Percentiles rank a stretch among this genome's conserved stretches.
Evolutionary conservation across 2,888 invertebrate genomes (phyloP).

Genomic region (Hofmannophila pseudospretella): DNA sequence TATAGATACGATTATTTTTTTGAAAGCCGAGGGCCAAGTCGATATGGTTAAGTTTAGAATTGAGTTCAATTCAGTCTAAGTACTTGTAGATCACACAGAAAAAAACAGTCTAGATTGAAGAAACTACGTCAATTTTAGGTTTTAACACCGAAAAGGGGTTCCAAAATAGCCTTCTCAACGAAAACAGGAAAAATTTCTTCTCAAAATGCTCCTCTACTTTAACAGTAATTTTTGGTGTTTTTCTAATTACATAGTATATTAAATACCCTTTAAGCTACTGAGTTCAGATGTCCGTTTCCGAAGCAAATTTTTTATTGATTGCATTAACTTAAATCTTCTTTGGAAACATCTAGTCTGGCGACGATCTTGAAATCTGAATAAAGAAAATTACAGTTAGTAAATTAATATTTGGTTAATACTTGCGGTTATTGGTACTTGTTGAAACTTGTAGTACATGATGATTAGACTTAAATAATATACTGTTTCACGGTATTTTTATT

Average conservation of each 20-base stretch:
- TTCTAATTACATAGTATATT: slow-evolving; percentile 17
- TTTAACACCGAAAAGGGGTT: slow-evolving; percentile 36
- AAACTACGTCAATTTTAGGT: slow-evolving; percentile 4
- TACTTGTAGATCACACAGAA: slow-evolving; percentile 21
- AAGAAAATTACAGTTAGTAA: no score
- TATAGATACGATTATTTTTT: no score
- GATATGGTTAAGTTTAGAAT: slow-evolving; percentile 47
- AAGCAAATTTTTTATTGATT: neutral
- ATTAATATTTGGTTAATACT: no score
- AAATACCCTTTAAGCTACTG: neutral
- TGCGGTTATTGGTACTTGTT: no score
- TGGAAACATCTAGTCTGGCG: slow-evolving; percentile 18
- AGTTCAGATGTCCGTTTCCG: neutral
- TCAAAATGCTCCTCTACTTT: slow-evolving; percentile 26
- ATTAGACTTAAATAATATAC: no score
- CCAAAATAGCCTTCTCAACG: slow-evolving; percentile 33
- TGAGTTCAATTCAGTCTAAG: slow-evolving; percentile 44
- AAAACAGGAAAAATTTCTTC: slow-evolving; percentile 27
- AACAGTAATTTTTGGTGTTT: slow-evolving; percentile 37
- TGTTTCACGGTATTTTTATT: no score
- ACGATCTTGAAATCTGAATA: slow-evolving; percentile 16
- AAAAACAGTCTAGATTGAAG: slow-evolving; percentile 5
- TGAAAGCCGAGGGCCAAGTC: slow-evolving; percentile 12
- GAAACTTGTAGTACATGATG: no score
- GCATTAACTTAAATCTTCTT: slow-evolving; percentile 18